Evolutionary conservation across 2,113 vertebrate species (phyloP).

Genomic region (Promerops cafer): DNA sequence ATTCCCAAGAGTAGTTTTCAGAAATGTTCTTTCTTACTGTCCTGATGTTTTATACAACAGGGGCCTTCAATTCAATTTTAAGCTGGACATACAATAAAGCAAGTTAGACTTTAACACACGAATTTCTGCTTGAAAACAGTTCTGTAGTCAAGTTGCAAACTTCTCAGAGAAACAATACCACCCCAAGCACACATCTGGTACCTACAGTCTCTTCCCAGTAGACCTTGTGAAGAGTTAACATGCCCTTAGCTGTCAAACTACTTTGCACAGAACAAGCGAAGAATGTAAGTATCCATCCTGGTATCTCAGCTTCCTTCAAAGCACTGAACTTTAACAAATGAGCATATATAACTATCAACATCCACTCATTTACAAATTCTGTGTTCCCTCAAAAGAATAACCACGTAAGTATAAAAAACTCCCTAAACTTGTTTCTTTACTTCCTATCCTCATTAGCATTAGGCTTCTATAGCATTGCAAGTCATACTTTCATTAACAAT

Average conservation of each 20-base stretch:
- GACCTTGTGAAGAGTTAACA: neutral
- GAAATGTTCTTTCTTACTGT: neutral
- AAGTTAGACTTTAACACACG: neutral
- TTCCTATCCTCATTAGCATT: neutral
- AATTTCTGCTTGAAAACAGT: neutral
- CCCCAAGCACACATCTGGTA: neutral
- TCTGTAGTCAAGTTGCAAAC: neutral
- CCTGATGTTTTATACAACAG: neutral
- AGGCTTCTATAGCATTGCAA: neutral
- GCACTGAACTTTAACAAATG: neutral
- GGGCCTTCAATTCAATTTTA: neutral
- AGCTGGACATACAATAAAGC: neutral
- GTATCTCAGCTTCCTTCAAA: neutral
- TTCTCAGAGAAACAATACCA: neutral
- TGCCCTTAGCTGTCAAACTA: neutral
- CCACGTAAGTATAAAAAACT: rapidly evolving
- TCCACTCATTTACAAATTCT: neutral
- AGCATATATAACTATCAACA: neutral
- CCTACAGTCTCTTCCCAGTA: neutral
- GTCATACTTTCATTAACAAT: neutral
- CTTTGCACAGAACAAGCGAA: neutral
- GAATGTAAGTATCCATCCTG: rapidly evolving
- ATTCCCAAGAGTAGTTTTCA: neutral
- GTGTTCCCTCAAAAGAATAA: neutral
- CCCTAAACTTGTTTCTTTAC: neutral